A percentile compares a stretch with the other conserved stretches of the same genome.
Conservation (phyloP, 2,113 vertebrate genomes). For the Anas platyrhynchos region DNA sequence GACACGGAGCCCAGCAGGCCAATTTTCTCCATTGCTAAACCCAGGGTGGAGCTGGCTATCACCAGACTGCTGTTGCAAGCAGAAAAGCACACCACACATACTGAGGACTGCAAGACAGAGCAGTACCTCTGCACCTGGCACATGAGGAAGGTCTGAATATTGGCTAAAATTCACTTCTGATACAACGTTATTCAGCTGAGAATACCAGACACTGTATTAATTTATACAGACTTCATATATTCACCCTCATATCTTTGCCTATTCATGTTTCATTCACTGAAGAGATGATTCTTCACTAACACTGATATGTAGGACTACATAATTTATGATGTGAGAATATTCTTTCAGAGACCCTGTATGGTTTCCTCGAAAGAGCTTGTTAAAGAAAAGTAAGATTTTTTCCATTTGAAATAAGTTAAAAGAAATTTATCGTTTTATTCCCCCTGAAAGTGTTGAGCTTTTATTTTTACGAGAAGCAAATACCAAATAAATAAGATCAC, state of each 20-base stretch:
- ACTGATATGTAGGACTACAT: neutral
- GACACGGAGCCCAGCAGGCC: neutral
- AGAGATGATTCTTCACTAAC: neutral
- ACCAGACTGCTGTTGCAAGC: neutral
- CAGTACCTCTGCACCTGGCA: accelerated
- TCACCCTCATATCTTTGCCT: neutral
- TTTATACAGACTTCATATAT: neutral
- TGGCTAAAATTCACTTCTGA: neutral
- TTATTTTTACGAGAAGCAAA: neutral
- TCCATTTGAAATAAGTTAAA: neutral
- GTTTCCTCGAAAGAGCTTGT: neutral
- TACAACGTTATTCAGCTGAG: neutral
- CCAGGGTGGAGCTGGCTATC: neutral
- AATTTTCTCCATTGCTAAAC: neutral
- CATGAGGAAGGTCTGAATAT: neutral
- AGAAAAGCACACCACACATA: neutral
- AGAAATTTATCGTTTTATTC: neutral
- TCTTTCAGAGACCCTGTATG: neutral
- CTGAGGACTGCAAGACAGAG: neutral
- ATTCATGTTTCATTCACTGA: neutral
- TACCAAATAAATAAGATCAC: neutral
- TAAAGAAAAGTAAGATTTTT: neutral
- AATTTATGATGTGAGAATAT: neutral
- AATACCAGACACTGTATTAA: neutral
- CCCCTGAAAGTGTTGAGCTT: neutral